Conservation (phyloP, 2,888 invertebrate species). For the Trilocha varians region DNA sequence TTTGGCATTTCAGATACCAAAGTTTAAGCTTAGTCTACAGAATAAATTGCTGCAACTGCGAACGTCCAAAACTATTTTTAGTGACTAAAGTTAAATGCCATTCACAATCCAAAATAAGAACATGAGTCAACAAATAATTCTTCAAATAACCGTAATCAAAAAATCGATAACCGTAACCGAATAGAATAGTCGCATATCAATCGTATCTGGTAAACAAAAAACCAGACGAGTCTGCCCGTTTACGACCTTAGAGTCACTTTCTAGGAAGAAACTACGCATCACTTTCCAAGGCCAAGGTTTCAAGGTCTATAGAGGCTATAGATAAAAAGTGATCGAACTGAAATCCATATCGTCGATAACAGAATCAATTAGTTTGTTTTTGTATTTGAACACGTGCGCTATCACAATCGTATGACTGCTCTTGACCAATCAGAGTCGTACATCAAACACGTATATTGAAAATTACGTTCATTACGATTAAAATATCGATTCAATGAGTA, state of each 20-base stretch:
- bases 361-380: not conserved
- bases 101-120: no score
- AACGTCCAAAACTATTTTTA: no score
- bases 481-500: not conserved
- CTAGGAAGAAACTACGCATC: not conserved
- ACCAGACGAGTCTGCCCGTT: not conserved
- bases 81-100: no score
- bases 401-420: not conserved
- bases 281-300: not conserved
- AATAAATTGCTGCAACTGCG: no score
- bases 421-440: not conserved
- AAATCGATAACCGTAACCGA: no score
- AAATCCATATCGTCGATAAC: not conserved
- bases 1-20: no score
- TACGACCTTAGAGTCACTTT: not conserved
- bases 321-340: not conserved
- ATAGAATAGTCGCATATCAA: no score
- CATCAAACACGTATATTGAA: not conserved
- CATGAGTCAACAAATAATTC: no score
- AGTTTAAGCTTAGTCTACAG: no score
- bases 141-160: no score
- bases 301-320: not conserved
- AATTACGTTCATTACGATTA: not conserved
- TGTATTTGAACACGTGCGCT: not conserved
- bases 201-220: not conserved